These are phyloP conservation scores for Lepidocyrtoides sp. DNA, from an alignment of 2,888 invertebrate genomes.

Conservation along the genomic window DNA sequence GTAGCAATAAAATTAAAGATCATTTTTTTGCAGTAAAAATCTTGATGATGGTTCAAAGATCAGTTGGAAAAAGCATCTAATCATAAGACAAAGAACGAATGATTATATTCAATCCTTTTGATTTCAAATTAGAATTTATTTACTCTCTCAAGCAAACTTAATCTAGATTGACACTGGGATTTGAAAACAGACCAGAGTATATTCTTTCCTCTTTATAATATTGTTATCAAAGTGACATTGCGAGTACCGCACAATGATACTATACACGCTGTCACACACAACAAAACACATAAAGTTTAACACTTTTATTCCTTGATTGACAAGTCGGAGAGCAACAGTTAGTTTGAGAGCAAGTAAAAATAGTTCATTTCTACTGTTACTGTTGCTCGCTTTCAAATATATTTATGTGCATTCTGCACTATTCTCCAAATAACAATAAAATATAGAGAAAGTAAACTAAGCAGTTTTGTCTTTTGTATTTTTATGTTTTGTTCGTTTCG, in stretches of 20 bases:
- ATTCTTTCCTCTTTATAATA: background rate
- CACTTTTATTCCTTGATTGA: constrained; percentile 26
- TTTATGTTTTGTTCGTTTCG: constrained; percentile 50
- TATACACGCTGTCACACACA: background rate
- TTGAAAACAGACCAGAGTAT: background rate
- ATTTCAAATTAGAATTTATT: constrained; percentile 5
- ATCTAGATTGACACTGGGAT: constrained; percentile 20
- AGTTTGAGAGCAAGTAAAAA: constrained; percentile 7
- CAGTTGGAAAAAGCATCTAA: background rate
- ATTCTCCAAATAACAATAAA: constrained; percentile 43
- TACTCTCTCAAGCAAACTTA: background rate
- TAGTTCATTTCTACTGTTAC: constrained; percentile 8
- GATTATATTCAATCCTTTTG: constrained; percentile 23
- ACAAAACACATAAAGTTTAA: background rate
- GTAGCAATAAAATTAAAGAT: background rate
- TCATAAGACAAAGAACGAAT: background rate
- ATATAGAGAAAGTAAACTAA: constrained; percentile 46
- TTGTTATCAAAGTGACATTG: constrained; percentile 26
- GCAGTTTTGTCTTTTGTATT: constrained; percentile 47
- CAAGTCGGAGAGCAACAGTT: constrained; percentile 67
- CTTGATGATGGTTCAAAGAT: background rate
- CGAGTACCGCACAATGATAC: too few relatives aligned
- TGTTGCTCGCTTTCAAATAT: background rate
- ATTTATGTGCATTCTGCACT: background rate
- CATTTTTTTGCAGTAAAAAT: background rate